A percentile compares a stretch with the other conserved stretches of the same genome.
phyloP scores from a whole-genome alignment of 2,888 invertebrate genomes.

The Diarsia rubi region DNA sequence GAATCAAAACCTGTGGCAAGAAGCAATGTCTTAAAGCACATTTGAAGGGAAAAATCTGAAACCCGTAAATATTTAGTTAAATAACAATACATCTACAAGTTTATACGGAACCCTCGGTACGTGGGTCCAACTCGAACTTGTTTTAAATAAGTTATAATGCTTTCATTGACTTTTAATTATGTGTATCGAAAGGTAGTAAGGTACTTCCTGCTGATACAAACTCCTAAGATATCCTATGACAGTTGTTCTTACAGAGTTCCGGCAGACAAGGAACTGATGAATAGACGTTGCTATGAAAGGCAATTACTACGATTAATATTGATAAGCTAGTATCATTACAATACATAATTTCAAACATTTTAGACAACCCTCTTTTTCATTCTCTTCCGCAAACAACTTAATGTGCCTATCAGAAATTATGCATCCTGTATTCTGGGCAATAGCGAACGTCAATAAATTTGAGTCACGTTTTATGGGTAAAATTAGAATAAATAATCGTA shows the following conservation, averaged over 20 bases:
- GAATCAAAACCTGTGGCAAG: too few species aligned
- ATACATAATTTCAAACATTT: neutral
- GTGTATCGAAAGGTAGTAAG: neutral
- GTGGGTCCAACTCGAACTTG: too few species aligned
- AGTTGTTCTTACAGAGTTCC: constrained; percentile 6
- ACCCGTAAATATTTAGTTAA: too few species aligned
- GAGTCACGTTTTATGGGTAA: constrained; percentile 2
- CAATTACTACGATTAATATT: neutral
- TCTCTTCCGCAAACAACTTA: neutral
- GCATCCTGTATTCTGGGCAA: neutral
- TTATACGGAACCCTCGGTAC: too few species aligned
- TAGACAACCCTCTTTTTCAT: neutral
- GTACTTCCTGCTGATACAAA: neutral
- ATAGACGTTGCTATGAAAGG: neutral
- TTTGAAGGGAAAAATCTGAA: too few species aligned
- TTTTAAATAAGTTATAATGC: neutral
- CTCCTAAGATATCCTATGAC: neutral
- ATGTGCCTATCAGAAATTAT: neutral
- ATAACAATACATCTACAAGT: too few species aligned
- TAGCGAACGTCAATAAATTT: neutral
- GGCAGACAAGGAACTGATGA: constrained; percentile 5
- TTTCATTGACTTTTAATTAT: constrained; percentile 1
- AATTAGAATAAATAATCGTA: constrained; percentile 1
- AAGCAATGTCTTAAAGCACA: too few species aligned
- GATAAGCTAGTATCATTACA: neutral